Evolutionary conservation across 2,113 vertebrate species (phyloP).

Genomic region (Chaetorhynchus papuensis): DNA sequence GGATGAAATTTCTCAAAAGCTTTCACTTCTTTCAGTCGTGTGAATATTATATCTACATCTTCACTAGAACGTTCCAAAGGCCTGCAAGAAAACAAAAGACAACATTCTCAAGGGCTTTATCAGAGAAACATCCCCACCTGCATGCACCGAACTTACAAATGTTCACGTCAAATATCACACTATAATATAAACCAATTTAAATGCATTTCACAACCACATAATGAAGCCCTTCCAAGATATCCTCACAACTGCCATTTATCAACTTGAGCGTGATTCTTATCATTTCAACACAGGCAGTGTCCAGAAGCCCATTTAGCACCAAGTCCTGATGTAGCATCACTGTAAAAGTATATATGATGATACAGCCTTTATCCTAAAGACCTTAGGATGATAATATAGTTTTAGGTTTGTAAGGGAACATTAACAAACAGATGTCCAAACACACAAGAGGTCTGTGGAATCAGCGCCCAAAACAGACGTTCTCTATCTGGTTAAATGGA

Average conservation of each 20-base stretch:
- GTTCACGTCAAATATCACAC: not conserved
- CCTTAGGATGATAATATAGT: not conserved
- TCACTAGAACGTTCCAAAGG: conserved; percentile 91
- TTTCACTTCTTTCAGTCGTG: conserved; percentile 89
- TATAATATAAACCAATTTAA: not conserved
- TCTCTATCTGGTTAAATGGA: not conserved
- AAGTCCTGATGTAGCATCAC: not conserved
- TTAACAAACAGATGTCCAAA: not conserved
- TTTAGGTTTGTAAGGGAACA: not conserved
- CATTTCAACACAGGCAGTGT: not conserved
- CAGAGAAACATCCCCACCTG: not conserved
- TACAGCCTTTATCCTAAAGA: not conserved
- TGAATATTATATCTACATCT: conserved; percentile 94
- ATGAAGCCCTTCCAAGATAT: not conserved
- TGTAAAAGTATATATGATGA: not conserved
- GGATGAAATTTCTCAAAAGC: conserved; percentile 94
- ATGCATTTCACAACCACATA: not conserved
- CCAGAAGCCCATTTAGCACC: not conserved
- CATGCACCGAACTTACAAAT: not conserved
- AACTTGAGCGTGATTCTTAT: not conserved
- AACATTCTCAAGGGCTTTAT: not conserved
- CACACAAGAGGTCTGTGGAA: not conserved
- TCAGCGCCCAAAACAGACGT: not conserved
- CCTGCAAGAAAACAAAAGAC: conserved; percentile 66
- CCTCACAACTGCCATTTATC: not conserved